Conservation (phyloP, 2,888 invertebrate species). For the Drosophila anomelani region DNA sequence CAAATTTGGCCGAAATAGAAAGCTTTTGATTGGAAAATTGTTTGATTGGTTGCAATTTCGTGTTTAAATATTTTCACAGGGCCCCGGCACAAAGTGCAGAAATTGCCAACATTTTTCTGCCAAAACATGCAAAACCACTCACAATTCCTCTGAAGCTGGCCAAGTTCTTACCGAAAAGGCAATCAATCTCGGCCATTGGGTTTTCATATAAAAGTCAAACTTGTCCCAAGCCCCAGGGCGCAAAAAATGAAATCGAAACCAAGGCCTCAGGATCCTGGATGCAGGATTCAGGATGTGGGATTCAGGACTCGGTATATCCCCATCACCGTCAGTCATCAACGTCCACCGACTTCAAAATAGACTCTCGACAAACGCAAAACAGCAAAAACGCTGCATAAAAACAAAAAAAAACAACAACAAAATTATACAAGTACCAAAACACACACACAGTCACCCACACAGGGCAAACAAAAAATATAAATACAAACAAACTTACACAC, state of each 20-base stretch:
- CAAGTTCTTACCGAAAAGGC: slow-evolving; percentile 51
- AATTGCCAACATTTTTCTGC: slow-evolving; percentile 27
- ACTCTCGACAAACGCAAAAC: slow-evolving; percentile 42
- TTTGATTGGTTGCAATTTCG: slow-evolving; percentile 80
- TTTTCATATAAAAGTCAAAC: slow-evolving; percentile 77
- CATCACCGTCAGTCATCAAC: slow-evolving; percentile 49
- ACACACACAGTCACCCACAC: slow-evolving; percentile 8
- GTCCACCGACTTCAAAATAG: slow-evolving; percentile 58
- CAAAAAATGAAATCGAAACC: slow-evolving; percentile 53
- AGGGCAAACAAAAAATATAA: slow-evolving; percentile 25
- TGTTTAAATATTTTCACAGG: slow-evolving; percentile 78
- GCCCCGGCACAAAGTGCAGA: slow-evolving; percentile 46
- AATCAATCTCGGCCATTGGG: slow-evolving; percentile 70
- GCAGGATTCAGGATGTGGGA: not conserved
- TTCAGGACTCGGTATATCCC: slow-evolving; percentile 11
- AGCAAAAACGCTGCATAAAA: slow-evolving; percentile 21
- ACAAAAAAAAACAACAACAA: slow-evolving; percentile 31
- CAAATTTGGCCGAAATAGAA: slow-evolving; percentile 72
- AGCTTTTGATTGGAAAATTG: slow-evolving; percentile 80
- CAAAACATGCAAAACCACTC: slow-evolving; percentile 78
- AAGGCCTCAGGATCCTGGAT: slow-evolving; percentile 49
- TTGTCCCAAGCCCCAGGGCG: slow-evolving; percentile 50
- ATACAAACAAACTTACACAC: slow-evolving; percentile 9
- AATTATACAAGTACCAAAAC: slow-evolving; percentile 54
- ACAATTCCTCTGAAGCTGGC: slow-evolving; percentile 42